Base-by-base conservation (phyloP, 2,797 vertebrate genomes). In the Amazona ochrocephala region DNA sequence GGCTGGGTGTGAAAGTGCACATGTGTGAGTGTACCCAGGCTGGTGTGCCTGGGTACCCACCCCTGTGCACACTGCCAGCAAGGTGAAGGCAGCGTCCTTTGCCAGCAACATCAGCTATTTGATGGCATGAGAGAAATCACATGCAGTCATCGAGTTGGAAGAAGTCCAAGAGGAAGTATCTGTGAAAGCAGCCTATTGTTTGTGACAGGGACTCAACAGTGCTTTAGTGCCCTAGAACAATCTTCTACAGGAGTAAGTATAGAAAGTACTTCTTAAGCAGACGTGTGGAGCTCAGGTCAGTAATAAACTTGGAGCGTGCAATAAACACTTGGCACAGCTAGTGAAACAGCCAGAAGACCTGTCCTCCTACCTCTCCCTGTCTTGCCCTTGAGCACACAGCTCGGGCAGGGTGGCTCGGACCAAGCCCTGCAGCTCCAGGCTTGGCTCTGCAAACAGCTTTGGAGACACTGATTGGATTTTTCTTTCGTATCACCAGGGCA, bases 21-120 rank as follows among this genome's bases (percentile, higher is more conserved):
- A 8, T 51, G n/a, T 34, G 26, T 3, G 13, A 32, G 44, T 10
- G 39, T 22, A 24, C 5, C 2, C 1, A 2, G 32, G 64, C 37
- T 70, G 58, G 39, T 29, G 45, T 23, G n/a, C 45, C n/a, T 10
- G 47, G 22, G 9, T 32, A 41, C 3, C 42, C 79, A 73, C 34
- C 24, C 41, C 51, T 15, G 30, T 1, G 1, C 30, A 24, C 12
- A 1, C 47, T n/a, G 48, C 26, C 66, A 47, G 51, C 60, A 54
- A 2, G 0, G 32, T 3, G 13, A 82, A 68, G 61, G 44, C 83
- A 74, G 56, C 2, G 2, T 68, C 62, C 7, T 87, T 48, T 74
- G 73, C 73, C 56, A 58, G 48, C 44, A 44, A 9, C 83, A 65
- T n/a, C 50, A 0, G 30, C 22, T 65, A 30, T 71, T 73, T 34